Evolutionary conservation across 2,888 invertebrate species (phyloP).

Genomic region (Drosophila limbata): DNA sequence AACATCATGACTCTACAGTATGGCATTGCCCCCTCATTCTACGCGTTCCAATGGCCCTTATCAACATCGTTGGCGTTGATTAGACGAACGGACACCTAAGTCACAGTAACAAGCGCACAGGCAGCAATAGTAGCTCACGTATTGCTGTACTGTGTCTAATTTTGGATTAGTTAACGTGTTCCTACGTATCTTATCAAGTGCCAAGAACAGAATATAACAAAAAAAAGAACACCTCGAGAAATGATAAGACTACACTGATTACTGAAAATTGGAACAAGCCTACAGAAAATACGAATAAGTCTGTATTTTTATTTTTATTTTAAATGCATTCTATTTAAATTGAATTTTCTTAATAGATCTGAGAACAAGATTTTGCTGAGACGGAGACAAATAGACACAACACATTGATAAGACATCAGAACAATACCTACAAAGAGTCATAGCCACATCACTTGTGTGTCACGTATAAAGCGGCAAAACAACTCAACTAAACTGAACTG

Average conservation of each 20-base stretch:
- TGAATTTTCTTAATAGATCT: neutral
- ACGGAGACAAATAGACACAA: conserved; percentile 12
- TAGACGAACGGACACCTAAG: conserved; percentile 41
- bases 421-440: conserved; percentile 20
- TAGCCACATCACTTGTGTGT: conserved; percentile 47
- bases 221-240: neutral
- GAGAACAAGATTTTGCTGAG: neutral
- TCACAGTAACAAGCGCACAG: conserved; percentile 14
- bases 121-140: conserved; percentile 25
- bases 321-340: conserved; percentile 14
- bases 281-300: neutral
- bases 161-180: conserved; percentile 55
- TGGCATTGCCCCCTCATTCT: conserved; percentile 45
- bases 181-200: conserved; percentile 60
- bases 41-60: conserved; percentile 30
- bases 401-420: conserved; percentile 12
- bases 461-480: too few species aligned
- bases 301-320: neutral
- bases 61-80: conserved; percentile 48
- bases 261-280: conserved; percentile 10
- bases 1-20: conserved; percentile 40
- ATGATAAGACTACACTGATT: conserved; percentile 17
- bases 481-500: conserved; percentile 23
- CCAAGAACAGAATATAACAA: conserved; percentile 17
- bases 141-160: conserved; percentile 38